Conservation (phyloP, 2,888 invertebrate genomes). For the Ophion obscuratus region DNA sequence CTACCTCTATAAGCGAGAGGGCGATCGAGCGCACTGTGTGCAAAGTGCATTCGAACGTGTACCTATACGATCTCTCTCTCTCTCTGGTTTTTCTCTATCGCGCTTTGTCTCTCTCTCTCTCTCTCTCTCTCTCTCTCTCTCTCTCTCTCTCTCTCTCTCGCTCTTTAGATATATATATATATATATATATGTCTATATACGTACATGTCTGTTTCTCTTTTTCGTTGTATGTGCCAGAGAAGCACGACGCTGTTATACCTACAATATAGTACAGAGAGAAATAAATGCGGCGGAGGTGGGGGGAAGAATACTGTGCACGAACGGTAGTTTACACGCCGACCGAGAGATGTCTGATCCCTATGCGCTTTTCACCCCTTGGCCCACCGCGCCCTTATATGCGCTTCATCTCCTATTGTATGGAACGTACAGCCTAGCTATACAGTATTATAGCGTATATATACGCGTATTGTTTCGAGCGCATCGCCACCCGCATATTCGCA, state of each 20-base stretch:
- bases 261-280: conserved; percentile 40
- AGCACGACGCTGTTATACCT: conserved; percentile 45
- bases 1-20: conserved; percentile 51
- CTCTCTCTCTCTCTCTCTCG: background rate
- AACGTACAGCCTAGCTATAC: conserved; percentile 10
- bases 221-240: conserved; percentile 1
- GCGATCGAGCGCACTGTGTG: conserved; percentile 72
- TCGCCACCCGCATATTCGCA: conserved; percentile 75
- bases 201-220: conserved; percentile 1
- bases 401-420: conserved; percentile 47
- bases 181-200: conserved; percentile 9
- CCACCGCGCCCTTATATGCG: conserved; percentile 50
- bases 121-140: background rate
- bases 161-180: background rate
- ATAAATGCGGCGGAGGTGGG: conserved; percentile 20
- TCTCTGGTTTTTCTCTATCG: background rate
- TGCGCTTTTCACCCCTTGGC: conserved; percentile 59
- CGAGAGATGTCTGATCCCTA: conserved; percentile 56
- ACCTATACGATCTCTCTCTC: conserved; percentile 55
- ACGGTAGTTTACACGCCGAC: conserved; percentile 67
- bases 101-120: background rate
- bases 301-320: conserved; percentile 52
- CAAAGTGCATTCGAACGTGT: conserved; percentile 77
- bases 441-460: conserved; percentile 13
- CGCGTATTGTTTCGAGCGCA: conserved; percentile 74